Conservation (phyloP, 2,113 vertebrate genomes). For the Siniperca chuatsi region DNA sequence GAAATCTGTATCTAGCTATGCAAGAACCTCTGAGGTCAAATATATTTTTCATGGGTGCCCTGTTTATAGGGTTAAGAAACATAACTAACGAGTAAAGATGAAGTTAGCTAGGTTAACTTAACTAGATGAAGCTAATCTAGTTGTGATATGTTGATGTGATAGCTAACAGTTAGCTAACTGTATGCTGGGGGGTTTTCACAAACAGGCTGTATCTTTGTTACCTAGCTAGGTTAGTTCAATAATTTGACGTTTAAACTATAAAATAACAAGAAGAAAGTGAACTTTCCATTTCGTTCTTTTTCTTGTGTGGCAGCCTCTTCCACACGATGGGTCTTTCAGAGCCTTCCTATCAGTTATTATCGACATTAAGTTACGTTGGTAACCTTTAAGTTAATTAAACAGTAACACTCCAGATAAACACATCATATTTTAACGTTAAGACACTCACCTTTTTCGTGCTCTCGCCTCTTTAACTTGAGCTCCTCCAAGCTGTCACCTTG, state of each 20-base stretch:
- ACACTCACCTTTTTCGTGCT: constrained; percentile 80
- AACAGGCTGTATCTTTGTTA: background rate
- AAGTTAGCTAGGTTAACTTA: background rate
- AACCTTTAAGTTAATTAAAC: too few species aligned
- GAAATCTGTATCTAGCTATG: background rate
- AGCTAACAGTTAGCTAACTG: background rate
- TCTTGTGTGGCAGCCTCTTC: too few species aligned
- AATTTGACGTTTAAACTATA: background rate
- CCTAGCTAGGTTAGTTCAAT: background rate
- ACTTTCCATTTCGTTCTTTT: background rate
- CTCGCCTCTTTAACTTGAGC: constrained; percentile 76
- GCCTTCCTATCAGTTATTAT: background rate
- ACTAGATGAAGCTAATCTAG: background rate
- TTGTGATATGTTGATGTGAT: background rate
- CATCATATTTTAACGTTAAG: too few species aligned
- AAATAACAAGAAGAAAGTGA: background rate
- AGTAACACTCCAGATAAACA: too few species aligned
- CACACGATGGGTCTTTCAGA: too few species aligned
- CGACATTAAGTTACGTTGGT: background rate
- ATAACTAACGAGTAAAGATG: background rate
- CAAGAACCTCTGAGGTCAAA: background rate
- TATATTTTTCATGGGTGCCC: background rate
- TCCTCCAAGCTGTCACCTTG: constrained; percentile 66
- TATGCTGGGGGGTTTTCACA: background rate
- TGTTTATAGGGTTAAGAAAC: background rate